Base-by-base conservation (phyloP, 2,888 invertebrate species). In the Luperina nickerlii region DNA sequence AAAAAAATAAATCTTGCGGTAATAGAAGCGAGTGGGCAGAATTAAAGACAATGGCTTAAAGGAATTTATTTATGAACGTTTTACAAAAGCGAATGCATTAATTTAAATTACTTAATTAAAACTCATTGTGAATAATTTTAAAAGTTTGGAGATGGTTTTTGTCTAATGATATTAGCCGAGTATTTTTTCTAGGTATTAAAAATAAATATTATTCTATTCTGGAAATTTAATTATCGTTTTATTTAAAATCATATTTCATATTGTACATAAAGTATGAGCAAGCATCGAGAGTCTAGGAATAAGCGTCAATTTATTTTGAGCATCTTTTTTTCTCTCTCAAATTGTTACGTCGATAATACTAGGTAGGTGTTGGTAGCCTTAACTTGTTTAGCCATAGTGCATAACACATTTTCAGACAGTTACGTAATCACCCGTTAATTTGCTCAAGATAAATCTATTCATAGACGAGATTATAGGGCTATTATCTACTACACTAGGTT, bases 341-440 rank as follows among this genome's bases (percentile, higher is more conserved):
- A 70, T 63, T 42, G 62, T 72, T 54, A 63, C 38, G 51, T 79
- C 65, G 57, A 74, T 71, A 76, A 8, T 54, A 38, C 68, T 15
- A 65, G 63, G 32, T 83, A 62, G 42, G 74, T 83, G 85, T 85
- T 76, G 74, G 73, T 77, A 78, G 72, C 32, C 51, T 73, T 67
- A 78, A 76, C 81, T 48, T 79, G 78, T 88, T 83, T 87, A 85
- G 84, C 81, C 83, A 88, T 83, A 83, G 79, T 85, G 76, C 84
- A 81, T 83, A 86, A 79, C 83, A 88, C 79, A 92, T 92, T 88
- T 92, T 89, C 89, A 91, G 91, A 91, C 91, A 88, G 76, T 91
- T 90, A 92, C 92, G 91, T 91, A 90, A 92, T 73, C 79, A 80
- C 62, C 72, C 67, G 84, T 81, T 80, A 82, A 63, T 80, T 84